Percentiles rank a stretch among this genome's conserved stretches.
Conservation (phyloP, 2,888 invertebrate species). For the Leptothorax acervorum region DNA sequence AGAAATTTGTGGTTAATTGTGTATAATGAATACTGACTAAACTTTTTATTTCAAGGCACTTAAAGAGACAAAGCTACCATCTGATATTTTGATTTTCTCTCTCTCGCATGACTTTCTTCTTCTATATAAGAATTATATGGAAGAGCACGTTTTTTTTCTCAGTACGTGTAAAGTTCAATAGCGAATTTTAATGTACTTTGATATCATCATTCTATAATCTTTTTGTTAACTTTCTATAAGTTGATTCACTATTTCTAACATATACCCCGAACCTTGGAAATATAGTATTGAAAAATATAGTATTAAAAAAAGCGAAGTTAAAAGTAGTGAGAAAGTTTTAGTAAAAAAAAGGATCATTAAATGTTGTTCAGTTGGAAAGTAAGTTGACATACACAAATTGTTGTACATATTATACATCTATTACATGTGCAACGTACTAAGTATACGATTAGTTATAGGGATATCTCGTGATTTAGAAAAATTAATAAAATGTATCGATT, state of each 20-base stretch:
- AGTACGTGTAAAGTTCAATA: not conserved
- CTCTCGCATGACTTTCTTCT: not conserved
- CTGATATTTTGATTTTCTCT: not conserved
- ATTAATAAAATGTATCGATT: constrained; percentile 6
- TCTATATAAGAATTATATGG: not conserved
- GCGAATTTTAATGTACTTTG: not conserved
- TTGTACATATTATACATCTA: constrained; percentile 2
- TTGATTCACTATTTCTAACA: not conserved
- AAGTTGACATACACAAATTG: constrained; percentile 10
- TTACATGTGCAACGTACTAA: not conserved
- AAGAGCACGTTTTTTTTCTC: not conserved
- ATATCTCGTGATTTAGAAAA: constrained; percentile 20
- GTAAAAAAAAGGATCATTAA: not conserved
- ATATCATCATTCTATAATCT: not conserved
- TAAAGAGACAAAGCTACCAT: not conserved
- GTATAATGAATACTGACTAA: not conserved
- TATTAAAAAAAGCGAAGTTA: not conserved
- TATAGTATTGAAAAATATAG: not conserved
- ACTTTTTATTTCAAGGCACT: not conserved
- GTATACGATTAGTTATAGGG: constrained; percentile 21
- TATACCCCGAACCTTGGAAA: not conserved
- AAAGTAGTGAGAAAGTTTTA: not conserved
- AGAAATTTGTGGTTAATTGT: not conserved
- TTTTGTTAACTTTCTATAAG: not conserved
- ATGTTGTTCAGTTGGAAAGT: not conserved